Conservation (phyloP, 1,140 invertebrate species). For the Papilio machaon region DNA sequence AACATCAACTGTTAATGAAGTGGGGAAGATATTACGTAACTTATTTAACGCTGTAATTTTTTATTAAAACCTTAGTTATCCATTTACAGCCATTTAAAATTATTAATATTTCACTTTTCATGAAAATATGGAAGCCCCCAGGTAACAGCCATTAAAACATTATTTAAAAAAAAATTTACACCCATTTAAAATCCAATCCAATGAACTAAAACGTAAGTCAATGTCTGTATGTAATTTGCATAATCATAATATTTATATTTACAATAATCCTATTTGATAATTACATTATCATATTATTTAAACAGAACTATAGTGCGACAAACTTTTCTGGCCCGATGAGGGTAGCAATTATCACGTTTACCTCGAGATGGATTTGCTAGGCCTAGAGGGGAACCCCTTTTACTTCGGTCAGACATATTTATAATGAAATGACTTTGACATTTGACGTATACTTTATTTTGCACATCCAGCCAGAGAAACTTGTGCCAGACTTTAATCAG, state of each 20-base stretch:
- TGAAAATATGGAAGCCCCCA: neutral
- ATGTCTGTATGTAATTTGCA: neutral
- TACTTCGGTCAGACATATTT: too few relatives aligned
- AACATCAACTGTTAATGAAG: too few relatives aligned
- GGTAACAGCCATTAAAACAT: neutral
- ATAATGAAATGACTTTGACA: too few relatives aligned
- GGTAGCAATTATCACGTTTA: too few relatives aligned
- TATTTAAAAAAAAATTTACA: neutral
- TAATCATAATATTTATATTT: neutral
- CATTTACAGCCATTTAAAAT: neutral
- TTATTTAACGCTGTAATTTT: neutral
- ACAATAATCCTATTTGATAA: neutral
- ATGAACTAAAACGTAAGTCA: neutral
- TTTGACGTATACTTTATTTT: neutral
- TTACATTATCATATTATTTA: neutral
- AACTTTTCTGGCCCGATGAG: too few relatives aligned
- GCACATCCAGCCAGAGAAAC: neutral
- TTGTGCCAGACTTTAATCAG: neutral
- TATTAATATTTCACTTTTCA: neutral
- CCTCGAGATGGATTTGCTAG: too few relatives aligned
- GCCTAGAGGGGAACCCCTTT: too few relatives aligned
- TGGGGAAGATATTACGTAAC: neutral
- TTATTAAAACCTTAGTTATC: neutral
- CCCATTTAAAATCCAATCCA: neutral
- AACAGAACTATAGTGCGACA: neutral